These are phyloP conservation scores for Gadus macrocephalus DNA, from an alignment of 2,113 vertebrate species.

Conservation along the genomic window DNA sequence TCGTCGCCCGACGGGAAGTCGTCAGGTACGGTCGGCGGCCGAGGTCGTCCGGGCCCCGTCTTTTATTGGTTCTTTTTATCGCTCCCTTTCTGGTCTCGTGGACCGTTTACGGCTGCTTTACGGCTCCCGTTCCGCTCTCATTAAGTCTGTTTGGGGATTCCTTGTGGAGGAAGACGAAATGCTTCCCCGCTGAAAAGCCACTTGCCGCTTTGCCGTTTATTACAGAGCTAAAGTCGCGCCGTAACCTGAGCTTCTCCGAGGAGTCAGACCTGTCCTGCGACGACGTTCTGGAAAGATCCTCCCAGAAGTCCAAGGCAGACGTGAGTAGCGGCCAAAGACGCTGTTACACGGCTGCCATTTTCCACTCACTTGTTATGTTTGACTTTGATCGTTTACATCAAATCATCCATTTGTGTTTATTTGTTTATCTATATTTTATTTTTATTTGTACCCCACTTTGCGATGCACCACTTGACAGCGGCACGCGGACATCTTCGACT, in stretches of 20 bases:
- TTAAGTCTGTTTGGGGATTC: too few species aligned
- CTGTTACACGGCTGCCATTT: background rate
- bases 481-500: slow-evolving; percentile 76
- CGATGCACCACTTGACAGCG: slow-evolving; percentile 55
- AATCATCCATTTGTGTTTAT: background rate
- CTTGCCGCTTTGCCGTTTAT: background rate
- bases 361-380: background rate
- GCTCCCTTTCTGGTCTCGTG: too few species aligned
- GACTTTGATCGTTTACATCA: background rate
- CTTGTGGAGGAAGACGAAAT: too few species aligned
- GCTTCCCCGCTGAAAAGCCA: background rate
- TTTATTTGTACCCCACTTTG: slow-evolving; percentile 12
- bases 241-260: slow-evolving; percentile 91
- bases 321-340: slow-evolving; percentile 62
- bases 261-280: slow-evolving; percentile 97
- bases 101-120: background rate
- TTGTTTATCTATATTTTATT: too few species aligned
- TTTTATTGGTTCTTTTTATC: too few species aligned
- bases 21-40: slow-evolving; percentile 67
- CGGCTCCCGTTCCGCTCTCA: background rate
- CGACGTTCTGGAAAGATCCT: slow-evolving; percentile 86
- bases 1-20: slow-evolving; percentile 68
- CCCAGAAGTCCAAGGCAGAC: slow-evolving; percentile 91
- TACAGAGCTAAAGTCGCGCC: slow-evolving; percentile 70
- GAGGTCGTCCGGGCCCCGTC: background rate